Evolutionary conservation across 2,888 invertebrate genomes (phyloP), one percentile per base, ranked within the genome.

Genomic region (Helicoverpa assulta): DNA sequence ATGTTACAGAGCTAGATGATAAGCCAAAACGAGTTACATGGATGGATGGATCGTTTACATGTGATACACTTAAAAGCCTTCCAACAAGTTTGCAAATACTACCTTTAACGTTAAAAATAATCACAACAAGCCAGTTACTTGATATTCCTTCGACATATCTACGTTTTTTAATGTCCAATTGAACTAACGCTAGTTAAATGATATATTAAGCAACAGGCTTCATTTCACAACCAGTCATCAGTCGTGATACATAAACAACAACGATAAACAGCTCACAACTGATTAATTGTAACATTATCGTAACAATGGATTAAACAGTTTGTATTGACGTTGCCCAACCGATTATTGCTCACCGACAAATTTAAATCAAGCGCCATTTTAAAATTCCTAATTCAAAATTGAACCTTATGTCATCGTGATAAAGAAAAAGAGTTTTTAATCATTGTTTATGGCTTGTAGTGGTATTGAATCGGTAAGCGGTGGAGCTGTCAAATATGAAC

Each of bases 231-330:
- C 61, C 74, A 81, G 78, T 81, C 82, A 81, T 81, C 76, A 78
- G 69, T 51, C 76, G 73, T 81, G 79, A 78, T 71, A 77, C 71
- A 70, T 59, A 80, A 80, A 81, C 71, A 68, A 57, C 60, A 69
- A 69, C 57, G 71, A 73, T 82, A 85, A 86, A 84, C 85, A 85
- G 81, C 79, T 85, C 76, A 77, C 80, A 79, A 77, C 77, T 79
- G 81, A 87, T 84, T 86, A 87, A 88, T 86, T 82, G 83, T 86
- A 85, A 84, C 86, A 85, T 88, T 76, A 85, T 70, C 83, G 70
- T 78, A 85, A 87, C 88, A 88, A 86, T 86, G 82, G 86, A 84
- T 85, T 83, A 85, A 73, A 78, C 80, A 83, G 83, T 86, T 78
- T 84, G 83, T 87, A 86, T 84, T 86, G 83, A 86, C 84, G 85